Percentiles rank a stretch among this genome's conserved stretches.
Conservation (phyloP, 2,113 vertebrate genomes). For the Nibea coibor region DNA sequence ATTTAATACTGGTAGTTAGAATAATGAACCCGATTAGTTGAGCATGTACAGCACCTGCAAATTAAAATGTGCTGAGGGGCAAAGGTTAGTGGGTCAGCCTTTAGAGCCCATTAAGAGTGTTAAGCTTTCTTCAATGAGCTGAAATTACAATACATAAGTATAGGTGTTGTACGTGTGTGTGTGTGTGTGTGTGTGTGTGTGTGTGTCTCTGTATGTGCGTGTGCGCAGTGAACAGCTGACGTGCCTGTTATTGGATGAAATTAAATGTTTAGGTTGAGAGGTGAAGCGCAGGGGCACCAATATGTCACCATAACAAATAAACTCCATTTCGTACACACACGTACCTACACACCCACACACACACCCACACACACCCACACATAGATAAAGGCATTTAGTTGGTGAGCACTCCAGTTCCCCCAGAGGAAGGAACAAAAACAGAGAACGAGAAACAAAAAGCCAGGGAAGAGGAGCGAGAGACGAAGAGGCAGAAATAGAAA, state of each 20-base stretch:
- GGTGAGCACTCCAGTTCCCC: neutral
- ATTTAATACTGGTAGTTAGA: conserved; percentile 4
- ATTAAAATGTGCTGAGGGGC: neutral
- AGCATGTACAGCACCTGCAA: neutral
- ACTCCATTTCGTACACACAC: conserved; percentile 3
- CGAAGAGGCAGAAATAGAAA: conserved; percentile 26
- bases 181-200: neutral
- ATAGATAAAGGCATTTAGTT: conserved; percentile 3
- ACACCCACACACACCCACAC: conserved; percentile 27
- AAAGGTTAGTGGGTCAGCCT: conserved; percentile 8
- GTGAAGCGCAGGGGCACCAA: conserved; percentile 22
- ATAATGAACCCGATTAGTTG: conserved; percentile 27
- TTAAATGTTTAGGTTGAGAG: conserved; percentile 19
- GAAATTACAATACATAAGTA: neutral
- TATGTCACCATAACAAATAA: conserved; percentile 42
- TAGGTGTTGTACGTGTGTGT: neutral
- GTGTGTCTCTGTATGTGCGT: neutral
- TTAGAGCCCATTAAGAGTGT: conserved; percentile 5
- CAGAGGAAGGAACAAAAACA: conserved; percentile 12
- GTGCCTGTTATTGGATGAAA: conserved; percentile 13
- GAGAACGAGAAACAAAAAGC: neutral
- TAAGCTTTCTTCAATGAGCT: neutral
- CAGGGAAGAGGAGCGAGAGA: conserved; percentile 1
- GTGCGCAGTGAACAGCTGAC: neutral
- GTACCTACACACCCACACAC: conserved; percentile 8